Base-by-base conservation (phyloP, 1,140 invertebrate genomes). In the Maconellicoccus hirsutus region DNA sequence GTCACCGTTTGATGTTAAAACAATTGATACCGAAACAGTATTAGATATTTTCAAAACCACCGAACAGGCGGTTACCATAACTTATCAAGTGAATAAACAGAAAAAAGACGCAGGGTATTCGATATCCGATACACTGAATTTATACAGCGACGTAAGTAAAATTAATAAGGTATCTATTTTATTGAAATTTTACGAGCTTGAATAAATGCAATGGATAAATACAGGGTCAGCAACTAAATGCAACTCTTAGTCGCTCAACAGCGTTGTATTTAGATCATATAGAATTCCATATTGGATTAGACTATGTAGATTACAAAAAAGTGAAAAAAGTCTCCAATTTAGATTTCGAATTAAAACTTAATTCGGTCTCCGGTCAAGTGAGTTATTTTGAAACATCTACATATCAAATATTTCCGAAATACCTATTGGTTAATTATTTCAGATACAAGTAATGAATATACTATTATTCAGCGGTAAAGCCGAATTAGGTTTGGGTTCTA, bases 151-250 rank as follows among this genome's bases (percentile, higher is more conserved):
- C 3, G 61, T 66, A 23, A 66, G 61, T 66, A 61, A n/a, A n/a
- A n/a, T 42, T 8, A 8, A n/a, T 10, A 42, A 42, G 16, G 6
- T 59, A 19, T 59, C 52, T 59, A 19, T 16, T 59, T 59, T 10
- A 42, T 42, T 42, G 39, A 8, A 42, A 10, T 10, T 42, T 42
- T 42, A 10, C n/a, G 39, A n/a, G 12, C 12, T 6, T 33, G 12
- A 33, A 6, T 33, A 33, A 3, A 33, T 33, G 29, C 2, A 14
- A 14, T 8, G 42, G n/a, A 52, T 52, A 16, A 52, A 19, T 66
- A 14, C 61, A 66, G 61, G 61, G 61, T 66, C 61, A 66, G 25
- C 2, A 66, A 66, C 10, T 66, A 26, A 16, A 66, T 66, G 25
- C 21, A 6, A 1, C 3, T 4, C 19, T 66, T 12, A 66, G 25